These are phyloP conservation scores for Phoxinus dragarum DNA, from an alignment of 2,797 vertebrate species.

Conservation along the genomic window DNA sequence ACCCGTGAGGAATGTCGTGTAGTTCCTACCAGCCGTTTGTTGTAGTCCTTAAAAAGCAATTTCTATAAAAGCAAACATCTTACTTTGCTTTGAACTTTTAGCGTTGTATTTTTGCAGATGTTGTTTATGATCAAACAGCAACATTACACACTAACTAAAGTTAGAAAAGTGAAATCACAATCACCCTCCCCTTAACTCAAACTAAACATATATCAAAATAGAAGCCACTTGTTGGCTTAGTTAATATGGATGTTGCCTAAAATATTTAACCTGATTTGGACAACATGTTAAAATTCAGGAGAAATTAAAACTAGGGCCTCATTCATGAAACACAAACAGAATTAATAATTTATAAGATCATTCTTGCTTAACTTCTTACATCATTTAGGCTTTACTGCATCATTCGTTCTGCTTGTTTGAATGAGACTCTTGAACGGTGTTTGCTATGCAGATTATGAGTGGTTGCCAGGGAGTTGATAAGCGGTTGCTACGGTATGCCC, in stretches of 20 bases:
- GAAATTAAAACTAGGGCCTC: not conserved
- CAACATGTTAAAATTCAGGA: not conserved
- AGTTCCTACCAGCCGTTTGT: too few species aligned
- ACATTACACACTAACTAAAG: too few species aligned
- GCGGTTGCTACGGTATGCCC: not conserved
- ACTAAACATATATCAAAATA: not conserved
- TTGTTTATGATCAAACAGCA: too few species aligned
- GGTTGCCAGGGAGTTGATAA: not conserved
- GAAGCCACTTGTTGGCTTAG: not conserved
- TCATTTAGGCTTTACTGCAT: not conserved
- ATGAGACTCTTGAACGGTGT: not conserved
- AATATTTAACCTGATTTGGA: not conserved
- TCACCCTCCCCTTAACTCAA: too few species aligned
- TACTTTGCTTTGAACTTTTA: too few species aligned
- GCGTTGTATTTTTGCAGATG: too few species aligned
- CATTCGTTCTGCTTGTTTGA: not conserved
- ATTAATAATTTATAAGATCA: not conserved
- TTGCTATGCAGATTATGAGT: not conserved
- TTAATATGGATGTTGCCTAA: not conserved
- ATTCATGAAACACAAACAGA: not conserved
- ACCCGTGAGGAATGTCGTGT: too few species aligned
- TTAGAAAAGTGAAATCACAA: too few species aligned
- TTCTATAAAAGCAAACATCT: too few species aligned
- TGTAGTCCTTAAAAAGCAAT: too few species aligned
- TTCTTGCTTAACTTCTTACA: not conserved